Base-by-base conservation (phyloP, 1,140 invertebrate species). In the Hylyphantes graminicola region DNA sequence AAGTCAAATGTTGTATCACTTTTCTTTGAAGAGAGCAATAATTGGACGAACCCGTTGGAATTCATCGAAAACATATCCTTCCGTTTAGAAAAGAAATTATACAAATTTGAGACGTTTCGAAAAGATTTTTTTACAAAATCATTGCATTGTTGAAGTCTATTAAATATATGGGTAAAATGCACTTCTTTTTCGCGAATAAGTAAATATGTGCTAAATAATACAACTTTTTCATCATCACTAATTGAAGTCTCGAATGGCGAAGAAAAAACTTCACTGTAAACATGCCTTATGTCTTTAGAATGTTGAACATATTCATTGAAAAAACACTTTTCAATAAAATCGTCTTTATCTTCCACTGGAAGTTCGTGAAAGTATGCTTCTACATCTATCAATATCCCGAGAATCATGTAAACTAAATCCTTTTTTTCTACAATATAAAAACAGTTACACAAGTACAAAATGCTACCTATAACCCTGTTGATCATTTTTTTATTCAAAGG, bases 51-150 rank as follows among this genome's bases (percentile, higher is more conserved):
- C 4, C 68, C 68, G 19, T 70, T 15, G 17, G 50, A 51, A 70
- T 70, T 12, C 48, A 70, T 15, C n/a, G 68, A 53, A 70, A 70
- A 70, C 19, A 68, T n/a, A 50, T 51, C 15, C 19, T 53, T 70
- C 12, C 68, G 51, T 50, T 70, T 19, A 54, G 68, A 70, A 12
- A 70, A 54, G 54, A 53, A 70, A 11, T 70, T 70, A 54, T 70
- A 51, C n/a, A 70, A 9, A 15, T 70, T 17, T 19, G 17, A 2
- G 54, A 7, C 10, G n/a, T 48, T 53, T 53, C 15, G 9, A 17
- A 70, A 15, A 4, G 48, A 10, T 19, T n/a, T n/a, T 0, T 48
- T 48, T 19, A 17, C 54, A 17, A 5, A 7, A 12, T 51, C 54
- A 15, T 54, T 15, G 19, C 19, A 70, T 10, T 53, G 8, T 17